A percentile compares a stretch with the other conserved stretches of the same genome.
Evolutionary conservation across 2,113 vertebrate species (phyloP).

Genomic region (Himantopus leucocephalus): DNA sequence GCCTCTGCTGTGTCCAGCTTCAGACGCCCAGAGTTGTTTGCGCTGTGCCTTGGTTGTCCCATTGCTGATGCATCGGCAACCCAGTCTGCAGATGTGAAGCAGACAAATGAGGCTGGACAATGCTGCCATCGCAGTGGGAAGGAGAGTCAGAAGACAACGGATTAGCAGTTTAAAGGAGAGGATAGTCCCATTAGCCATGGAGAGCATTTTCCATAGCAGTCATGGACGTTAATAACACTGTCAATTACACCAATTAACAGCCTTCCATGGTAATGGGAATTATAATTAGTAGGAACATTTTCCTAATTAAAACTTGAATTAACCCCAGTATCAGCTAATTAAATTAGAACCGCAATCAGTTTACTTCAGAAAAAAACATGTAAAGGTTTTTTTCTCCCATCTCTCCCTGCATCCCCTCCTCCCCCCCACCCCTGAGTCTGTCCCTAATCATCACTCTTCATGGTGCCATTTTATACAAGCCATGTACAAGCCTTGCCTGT

Average conservation of each 20-base stretch:
- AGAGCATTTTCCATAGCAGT: neutral
- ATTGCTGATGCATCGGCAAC: neutral
- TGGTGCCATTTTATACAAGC: neutral
- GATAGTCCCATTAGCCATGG: neutral
- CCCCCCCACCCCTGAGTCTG: neutral
- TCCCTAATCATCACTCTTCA: neutral
- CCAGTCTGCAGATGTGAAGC: neutral
- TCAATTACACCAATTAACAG: constrained; percentile 29
- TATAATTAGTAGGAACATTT: constrained; percentile 27
- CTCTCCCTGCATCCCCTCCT: neutral
- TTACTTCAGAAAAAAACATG: neutral
- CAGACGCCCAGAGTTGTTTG: too few species aligned
- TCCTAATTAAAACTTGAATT: constrained; percentile 48
- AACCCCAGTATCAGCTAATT: constrained; percentile 32
- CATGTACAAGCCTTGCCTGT: neutral
- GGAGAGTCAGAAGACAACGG: neutral
- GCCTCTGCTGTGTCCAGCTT: neutral
- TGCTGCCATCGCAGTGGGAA: neutral
- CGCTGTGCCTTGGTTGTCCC: neutral
- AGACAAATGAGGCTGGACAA: neutral
- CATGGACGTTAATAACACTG: constrained; percentile 24
- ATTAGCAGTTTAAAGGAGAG: neutral
- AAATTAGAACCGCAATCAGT: constrained; percentile 13
- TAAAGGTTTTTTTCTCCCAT: neutral
- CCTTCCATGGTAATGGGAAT: constrained; percentile 12